Conservation (phyloP, 2,797 vertebrate genomes). For the Sardinella longiceps region DNA sequence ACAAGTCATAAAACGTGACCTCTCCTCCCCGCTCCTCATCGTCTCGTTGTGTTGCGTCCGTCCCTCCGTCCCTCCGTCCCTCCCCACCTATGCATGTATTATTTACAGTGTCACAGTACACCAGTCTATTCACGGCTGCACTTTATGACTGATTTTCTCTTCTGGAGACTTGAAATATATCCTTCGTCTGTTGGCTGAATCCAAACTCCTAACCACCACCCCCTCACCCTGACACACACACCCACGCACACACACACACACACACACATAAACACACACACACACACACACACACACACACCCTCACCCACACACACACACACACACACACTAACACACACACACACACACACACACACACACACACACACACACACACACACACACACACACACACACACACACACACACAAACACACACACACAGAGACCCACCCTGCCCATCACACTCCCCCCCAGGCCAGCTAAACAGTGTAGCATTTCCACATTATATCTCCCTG, state of each 20-base stretch:
- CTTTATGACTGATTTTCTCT: constrained; percentile 40
- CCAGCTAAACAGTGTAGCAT: constrained; percentile 31
- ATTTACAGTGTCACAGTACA: constrained; percentile 51
- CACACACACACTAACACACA: neutral
- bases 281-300: too few relatives aligned
- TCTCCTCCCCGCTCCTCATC: neutral
- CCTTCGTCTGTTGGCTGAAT: neutral
- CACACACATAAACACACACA: neutral
- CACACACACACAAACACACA: neutral
- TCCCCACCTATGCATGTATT: constrained; percentile 38
- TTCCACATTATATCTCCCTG: constrained; percentile 34
- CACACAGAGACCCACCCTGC: neutral
- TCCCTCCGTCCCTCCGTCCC: too few relatives aligned
- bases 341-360: neutral
- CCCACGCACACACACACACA: neutral
- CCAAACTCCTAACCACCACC: neutral
- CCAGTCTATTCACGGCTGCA: constrained; percentile 38
- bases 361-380: neutral
- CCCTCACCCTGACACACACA: neutral
- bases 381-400: neutral
- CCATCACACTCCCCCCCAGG: neutral
- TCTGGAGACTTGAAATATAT: constrained; percentile 44
- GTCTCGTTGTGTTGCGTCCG: neutral
- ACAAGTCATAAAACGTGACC: constrained; percentile 14
- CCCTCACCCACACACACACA: too few relatives aligned